Conservation (phyloP, 2,797 vertebrate genomes). For the Sebastes hubbsi region DNA sequence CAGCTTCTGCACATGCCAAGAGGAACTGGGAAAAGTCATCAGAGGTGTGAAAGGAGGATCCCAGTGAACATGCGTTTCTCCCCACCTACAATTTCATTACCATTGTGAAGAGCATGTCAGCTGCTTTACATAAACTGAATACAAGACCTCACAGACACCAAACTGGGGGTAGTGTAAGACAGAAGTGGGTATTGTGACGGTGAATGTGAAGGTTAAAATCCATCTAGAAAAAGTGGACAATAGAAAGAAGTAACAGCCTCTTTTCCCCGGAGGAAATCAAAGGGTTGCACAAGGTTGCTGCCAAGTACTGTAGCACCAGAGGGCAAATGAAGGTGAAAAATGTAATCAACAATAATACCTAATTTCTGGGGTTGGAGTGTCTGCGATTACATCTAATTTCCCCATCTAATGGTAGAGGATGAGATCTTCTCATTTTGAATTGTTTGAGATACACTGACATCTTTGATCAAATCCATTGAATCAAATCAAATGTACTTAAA, state of each 20-base stretch:
- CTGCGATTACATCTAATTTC: not conserved
- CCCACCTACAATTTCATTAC: constrained; percentile 20
- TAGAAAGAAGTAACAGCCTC: not conserved
- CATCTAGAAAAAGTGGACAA: not conserved
- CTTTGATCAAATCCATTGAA: not conserved
- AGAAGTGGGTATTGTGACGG: not conserved
- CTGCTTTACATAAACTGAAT: not conserved
- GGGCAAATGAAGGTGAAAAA: not conserved
- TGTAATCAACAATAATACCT: not conserved
- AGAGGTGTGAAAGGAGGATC: constrained; percentile 58
- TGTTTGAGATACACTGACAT: not conserved
- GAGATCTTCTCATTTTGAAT: not conserved
- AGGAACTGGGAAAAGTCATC: constrained; percentile 37
- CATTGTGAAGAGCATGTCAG: not conserved
- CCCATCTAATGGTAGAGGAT: not conserved
- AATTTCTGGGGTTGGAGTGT: not conserved
- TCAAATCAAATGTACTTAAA: not conserved
- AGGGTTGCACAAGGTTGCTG: not conserved
- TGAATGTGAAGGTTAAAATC: not conserved
- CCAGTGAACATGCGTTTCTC: constrained; percentile 22
- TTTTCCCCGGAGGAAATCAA: not conserved
- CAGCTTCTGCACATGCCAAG: not conserved
- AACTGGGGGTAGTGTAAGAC: not conserved
- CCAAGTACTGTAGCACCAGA: not conserved
- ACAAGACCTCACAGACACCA: not conserved